Percentiles rank a stretch among this genome's conserved stretches.
These are phyloP conservation scores for Drosophila imparisetae DNA, from an alignment of 2,888 invertebrate genomes.

Conservation along the genomic window DNA sequence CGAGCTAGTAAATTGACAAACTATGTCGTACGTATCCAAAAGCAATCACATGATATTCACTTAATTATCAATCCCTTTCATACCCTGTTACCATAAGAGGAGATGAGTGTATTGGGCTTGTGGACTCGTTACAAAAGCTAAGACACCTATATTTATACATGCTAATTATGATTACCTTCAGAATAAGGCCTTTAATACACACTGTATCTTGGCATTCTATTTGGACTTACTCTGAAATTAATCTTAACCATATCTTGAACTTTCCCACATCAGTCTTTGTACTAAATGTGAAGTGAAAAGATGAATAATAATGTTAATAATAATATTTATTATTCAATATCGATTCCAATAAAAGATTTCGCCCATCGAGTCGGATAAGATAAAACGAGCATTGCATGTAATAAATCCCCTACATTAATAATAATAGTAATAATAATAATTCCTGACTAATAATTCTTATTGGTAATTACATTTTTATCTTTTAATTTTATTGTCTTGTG, in stretches of 20 bases:
- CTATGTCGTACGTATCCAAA: not conserved
- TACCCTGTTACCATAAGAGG: not conserved
- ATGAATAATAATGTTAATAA: not conserved
- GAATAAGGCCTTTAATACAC: not conserved
- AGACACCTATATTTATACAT: not conserved
- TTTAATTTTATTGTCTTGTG: too few species aligned
- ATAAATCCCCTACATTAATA: not conserved
- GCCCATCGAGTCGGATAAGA: not conserved
- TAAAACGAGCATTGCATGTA: not conserved
- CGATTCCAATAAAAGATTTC: not conserved
- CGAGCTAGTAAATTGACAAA: not conserved
- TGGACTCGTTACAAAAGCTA: not conserved
- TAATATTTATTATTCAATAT: not conserved
- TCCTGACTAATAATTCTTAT: too few species aligned
- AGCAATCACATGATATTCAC: not conserved
- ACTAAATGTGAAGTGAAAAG: not conserved
- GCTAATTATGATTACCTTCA: conserved; percentile 10
- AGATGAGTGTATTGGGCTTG: not conserved
- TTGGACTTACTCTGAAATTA: not conserved
- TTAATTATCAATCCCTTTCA: not conserved
- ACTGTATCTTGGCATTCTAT: not conserved
- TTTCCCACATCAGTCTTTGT: not conserved
- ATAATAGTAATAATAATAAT: not conserved
- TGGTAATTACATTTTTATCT: too few species aligned
- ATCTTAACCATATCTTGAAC: not conserved